Percentiles rank a stretch among this genome's conserved stretches.
These are phyloP conservation scores for Sweltsa coloradensis DNA, from an alignment of 1,140 invertebrate genomes.

Conservation along the genomic window DNA sequence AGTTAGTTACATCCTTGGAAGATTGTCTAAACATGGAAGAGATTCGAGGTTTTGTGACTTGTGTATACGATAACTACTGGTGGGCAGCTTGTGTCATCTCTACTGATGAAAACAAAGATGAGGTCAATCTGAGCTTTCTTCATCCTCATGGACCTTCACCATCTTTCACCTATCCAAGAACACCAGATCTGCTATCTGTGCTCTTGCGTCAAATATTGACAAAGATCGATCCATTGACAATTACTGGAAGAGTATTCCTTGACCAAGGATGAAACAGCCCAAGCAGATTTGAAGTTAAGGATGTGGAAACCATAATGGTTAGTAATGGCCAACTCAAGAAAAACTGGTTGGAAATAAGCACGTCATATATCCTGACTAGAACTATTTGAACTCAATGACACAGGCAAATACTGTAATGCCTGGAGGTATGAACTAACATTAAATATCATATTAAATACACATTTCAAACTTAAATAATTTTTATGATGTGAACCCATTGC, in stretches of 20 bases:
- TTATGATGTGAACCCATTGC: too few relatives aligned
- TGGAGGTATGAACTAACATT: too few relatives aligned
- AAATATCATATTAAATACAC: too few relatives aligned
- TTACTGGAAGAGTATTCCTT: background rate
- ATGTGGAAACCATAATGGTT: too few relatives aligned
- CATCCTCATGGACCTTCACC: constrained; percentile 10
- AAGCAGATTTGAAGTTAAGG: too few relatives aligned
- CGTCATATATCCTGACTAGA: too few relatives aligned
- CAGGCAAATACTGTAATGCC: too few relatives aligned
- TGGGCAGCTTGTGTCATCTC: background rate
- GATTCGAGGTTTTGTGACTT: background rate
- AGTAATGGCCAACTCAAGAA: too few relatives aligned
- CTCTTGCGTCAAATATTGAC: constrained; percentile 3
- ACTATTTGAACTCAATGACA: too few relatives aligned
- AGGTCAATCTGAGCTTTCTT: constrained; percentile 11
- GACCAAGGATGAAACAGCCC: background rate
- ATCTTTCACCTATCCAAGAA: constrained; percentile 12
- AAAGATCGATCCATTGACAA: constrained; percentile 5
- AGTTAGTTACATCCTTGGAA: background rate
- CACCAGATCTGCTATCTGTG: constrained; percentile 3
- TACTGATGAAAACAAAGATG: constrained; percentile 7
- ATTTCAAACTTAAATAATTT: too few relatives aligned
- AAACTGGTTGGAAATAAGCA: too few relatives aligned
- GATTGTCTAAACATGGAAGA: background rate
- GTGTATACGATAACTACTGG: background rate